These are phyloP conservation scores for Orthosia incerta DNA, from an alignment of 2,888 invertebrate species.

Conservation along the genomic window DNA sequence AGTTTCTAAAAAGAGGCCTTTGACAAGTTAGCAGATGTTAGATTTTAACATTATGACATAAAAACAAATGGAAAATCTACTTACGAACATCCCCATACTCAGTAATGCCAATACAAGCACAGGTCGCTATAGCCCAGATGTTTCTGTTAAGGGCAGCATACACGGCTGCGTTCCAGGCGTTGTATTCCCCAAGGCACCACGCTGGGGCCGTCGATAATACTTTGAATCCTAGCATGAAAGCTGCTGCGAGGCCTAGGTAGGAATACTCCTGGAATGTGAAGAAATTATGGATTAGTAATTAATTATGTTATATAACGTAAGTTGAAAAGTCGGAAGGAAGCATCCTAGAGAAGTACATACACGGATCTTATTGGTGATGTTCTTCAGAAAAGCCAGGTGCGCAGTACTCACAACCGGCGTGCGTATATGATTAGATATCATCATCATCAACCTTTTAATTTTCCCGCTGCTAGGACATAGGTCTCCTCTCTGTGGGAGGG, in stretches of 20 bases:
- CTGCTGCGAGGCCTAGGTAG: conserved; percentile 43
- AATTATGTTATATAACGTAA: background rate
- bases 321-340: too few relatives aligned
- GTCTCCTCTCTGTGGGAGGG: too few relatives aligned
- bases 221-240: conserved; percentile 36
- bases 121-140: conserved; percentile 54
- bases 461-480: too few relatives aligned
- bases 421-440: too few relatives aligned
- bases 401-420: too few relatives aligned
- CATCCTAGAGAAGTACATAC: too few relatives aligned
- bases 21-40: background rate
- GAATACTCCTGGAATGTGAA: conserved; percentile 50
- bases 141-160: conserved; percentile 53
- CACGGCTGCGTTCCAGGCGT: conserved; percentile 52
- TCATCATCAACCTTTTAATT: too few relatives aligned
- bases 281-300: background rate
- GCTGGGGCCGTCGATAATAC: conserved; percentile 51
- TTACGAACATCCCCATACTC: conserved; percentile 57
- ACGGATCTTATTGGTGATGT: too few relatives aligned
- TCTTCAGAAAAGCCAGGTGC: too few relatives aligned
- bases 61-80: conserved; percentile 3
- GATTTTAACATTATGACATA: background rate
- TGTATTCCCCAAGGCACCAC: conserved; percentile 60
- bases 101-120: conserved; percentile 34
- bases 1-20: conserved; percentile 2